Conservation (phyloP, 2,888 invertebrate species). For the Parnassius apollo region DNA sequence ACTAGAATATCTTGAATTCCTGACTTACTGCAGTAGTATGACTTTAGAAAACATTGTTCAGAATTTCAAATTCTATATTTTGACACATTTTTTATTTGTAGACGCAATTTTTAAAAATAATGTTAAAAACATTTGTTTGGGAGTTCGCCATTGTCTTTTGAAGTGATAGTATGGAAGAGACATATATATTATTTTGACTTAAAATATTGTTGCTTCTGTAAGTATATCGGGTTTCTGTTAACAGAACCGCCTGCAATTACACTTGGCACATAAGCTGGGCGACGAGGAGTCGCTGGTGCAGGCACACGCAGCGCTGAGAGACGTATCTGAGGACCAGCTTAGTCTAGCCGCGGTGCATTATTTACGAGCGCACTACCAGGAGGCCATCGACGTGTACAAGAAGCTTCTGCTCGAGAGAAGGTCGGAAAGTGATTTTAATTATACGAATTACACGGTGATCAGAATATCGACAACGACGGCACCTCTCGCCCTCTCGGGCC, state of each 20-base stretch:
- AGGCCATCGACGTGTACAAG: conserved; percentile 99
- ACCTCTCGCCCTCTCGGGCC: too few relatives aligned
- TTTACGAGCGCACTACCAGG: conserved; percentile 97
- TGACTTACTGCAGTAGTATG: too few relatives aligned
- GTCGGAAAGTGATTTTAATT: conserved; percentile 61
- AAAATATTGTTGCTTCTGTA: not conserved
- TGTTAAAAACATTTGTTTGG: too few relatives aligned
- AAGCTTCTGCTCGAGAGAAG: conserved; percentile 94
- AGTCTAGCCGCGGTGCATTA: conserved; percentile 98
- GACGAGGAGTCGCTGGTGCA: conserved; percentile 93
- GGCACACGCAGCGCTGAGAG: conserved; percentile 91
- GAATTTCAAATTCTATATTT: too few relatives aligned
- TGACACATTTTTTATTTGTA: too few relatives aligned
- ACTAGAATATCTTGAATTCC: too few relatives aligned
- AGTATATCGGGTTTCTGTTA: not conserved
- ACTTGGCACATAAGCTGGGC: conserved; percentile 94
- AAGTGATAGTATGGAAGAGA: too few relatives aligned
- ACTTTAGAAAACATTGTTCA: too few relatives aligned
- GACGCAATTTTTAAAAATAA: too few relatives aligned
- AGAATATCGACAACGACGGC: too few relatives aligned
- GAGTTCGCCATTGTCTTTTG: too few relatives aligned
- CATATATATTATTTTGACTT: too few relatives aligned
- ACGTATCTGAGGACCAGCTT: conserved; percentile 96
- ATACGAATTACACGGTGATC: not conserved
- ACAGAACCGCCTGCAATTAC: conserved; percentile 87